phyloP scores from a whole-genome alignment of 2,888 invertebrate genomes.

The Ephialtes manifestator region DNA sequence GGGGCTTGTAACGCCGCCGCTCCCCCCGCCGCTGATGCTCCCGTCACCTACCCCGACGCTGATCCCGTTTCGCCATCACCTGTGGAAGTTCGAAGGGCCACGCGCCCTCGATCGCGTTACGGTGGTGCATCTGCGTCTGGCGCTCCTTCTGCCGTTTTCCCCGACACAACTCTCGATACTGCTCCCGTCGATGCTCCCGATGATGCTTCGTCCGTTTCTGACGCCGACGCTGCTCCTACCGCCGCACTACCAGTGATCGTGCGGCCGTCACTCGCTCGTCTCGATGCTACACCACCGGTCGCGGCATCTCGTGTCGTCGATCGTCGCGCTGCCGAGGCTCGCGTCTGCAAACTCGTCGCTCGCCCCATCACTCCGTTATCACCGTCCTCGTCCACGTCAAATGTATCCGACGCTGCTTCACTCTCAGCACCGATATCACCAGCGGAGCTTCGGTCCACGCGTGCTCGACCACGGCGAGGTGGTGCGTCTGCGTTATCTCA shows the following conservation, averaged over 20 bases:
- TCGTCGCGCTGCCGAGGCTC: neutral
- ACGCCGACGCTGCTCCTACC: neutral
- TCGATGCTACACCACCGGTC: too few species aligned
- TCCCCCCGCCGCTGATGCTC: neutral
- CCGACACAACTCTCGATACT: neutral
- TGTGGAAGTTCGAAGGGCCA: neutral
- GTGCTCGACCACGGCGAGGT: neutral
- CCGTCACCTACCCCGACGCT: neutral
- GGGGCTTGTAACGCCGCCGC: neutral
- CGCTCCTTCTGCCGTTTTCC: neutral
- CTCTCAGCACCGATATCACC: too few species aligned
- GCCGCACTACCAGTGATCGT: neutral
- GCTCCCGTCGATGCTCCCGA: neutral
- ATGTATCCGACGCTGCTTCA: too few species aligned
- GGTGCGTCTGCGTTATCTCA: neutral
- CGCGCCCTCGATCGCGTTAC: neutral
- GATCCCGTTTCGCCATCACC: neutral
- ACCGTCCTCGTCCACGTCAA: too few species aligned
- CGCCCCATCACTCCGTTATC: too few species aligned
- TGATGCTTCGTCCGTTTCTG: neutral
- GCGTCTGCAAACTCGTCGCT: too few species aligned
- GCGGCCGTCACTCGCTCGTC: neutral
- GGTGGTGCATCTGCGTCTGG: neutral
- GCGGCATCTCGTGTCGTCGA: too few species aligned
- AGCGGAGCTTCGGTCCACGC: neutral